These are phyloP conservation scores for Oreochromis aureus DNA, from an alignment of 2,113 vertebrate species.

Conservation along the genomic window DNA sequence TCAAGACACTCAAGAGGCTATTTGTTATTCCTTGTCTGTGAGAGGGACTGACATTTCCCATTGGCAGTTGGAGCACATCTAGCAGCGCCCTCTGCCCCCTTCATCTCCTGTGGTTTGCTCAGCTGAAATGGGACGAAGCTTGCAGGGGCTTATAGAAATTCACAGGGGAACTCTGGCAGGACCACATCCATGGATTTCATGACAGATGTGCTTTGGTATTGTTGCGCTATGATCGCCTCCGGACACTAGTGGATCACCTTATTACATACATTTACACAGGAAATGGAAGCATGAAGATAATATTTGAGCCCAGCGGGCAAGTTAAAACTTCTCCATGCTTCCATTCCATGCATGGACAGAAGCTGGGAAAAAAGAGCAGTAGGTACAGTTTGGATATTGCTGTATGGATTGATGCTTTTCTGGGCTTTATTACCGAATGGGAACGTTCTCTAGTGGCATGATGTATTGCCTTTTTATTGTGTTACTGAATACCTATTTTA, in stretches of 20 bases:
- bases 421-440: background rate
- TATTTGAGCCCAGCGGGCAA: background rate
- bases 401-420: background rate
- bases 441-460: background rate
- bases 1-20: constrained; percentile 45
- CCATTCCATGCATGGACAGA: background rate
- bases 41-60: constrained; percentile 45
- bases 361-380: background rate
- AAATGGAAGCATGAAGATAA: constrained; percentile 2
- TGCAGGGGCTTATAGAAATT: constrained; percentile 22
- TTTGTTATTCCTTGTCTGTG: constrained; percentile 56
- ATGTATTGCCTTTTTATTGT: background rate
- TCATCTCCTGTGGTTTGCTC: constrained; percentile 56
- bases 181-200: constrained; percentile 9
- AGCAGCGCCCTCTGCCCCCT: constrained; percentile 27
- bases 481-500: background rate
- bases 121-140: constrained; percentile 51
- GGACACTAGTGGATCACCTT: constrained; percentile 16
- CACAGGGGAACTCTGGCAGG: background rate
- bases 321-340: background rate
- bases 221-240: background rate
- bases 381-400: background rate
- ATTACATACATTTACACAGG: constrained; percentile 33
- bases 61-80: constrained; percentile 54
- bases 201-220: constrained; percentile 14